These are phyloP conservation scores for Agrochola macilenta DNA, from an alignment of 2,888 invertebrate genomes.

Conservation along the genomic window DNA sequence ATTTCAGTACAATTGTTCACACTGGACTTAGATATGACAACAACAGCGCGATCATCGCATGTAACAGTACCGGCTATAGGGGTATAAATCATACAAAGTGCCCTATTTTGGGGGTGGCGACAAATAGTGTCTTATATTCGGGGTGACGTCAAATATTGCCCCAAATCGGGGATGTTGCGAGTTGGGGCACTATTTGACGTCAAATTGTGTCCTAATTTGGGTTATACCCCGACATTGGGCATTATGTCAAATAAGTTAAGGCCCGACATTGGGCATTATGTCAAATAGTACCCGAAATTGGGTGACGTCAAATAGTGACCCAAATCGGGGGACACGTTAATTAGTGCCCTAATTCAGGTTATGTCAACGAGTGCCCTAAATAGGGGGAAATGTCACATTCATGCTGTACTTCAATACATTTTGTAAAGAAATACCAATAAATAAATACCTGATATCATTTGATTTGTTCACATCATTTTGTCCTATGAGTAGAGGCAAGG, in stretches of 20 bases:
- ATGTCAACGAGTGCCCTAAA: not conserved
- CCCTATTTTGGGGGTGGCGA: not conserved
- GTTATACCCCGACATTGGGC: not conserved
- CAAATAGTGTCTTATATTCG: not conserved
- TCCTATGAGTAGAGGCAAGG: not conserved
- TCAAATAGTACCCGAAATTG: not conserved
- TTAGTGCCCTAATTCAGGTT: not conserved
- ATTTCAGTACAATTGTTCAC: constrained; percentile 80
- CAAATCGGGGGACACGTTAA: not conserved
- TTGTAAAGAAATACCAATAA: constrained; percentile 8
- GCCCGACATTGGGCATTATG: too few relatives aligned
- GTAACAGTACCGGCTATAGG: constrained; percentile 61
- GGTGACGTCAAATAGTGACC: not conserved
- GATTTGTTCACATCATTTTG: constrained; percentile 24
- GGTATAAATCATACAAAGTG: not conserved
- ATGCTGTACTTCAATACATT: not conserved
- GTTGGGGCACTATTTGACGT: too few relatives aligned
- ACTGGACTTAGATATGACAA: constrained; percentile 82
- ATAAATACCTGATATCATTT: constrained; percentile 8
- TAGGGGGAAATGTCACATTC: not conserved
- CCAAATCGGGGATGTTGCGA: not conserved
- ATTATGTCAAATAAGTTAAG: not conserved
- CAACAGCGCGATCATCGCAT: constrained; percentile 80
- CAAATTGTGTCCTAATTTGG: not conserved
- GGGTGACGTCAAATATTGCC: not conserved